Evolutionary conservation across 2,888 invertebrate genomes (phyloP).

Genomic region (Drosophila peninsularis): DNA sequence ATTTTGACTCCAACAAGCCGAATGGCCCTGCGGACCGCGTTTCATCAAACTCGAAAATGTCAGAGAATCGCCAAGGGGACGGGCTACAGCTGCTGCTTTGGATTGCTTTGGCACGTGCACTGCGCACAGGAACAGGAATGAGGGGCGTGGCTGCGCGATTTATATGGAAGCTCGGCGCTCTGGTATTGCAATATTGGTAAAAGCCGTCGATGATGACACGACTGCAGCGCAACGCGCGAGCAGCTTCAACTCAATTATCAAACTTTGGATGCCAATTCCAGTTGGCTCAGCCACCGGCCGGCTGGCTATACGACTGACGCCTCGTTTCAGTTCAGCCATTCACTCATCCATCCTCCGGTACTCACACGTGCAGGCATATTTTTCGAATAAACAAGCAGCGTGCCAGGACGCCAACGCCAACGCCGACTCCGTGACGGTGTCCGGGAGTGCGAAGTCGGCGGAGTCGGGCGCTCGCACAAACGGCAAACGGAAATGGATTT

Average conservation of each 20-base stretch:
- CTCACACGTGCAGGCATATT: constrained; percentile 49
- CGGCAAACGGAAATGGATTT: constrained; percentile 78
- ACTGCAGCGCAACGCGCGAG: constrained; percentile 57
- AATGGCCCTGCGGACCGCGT: constrained; percentile 21
- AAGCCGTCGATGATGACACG: constrained; percentile 57
- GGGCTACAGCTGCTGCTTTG: constrained; percentile 25
- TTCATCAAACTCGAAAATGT: constrained; percentile 56
- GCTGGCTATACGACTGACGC: neutral
- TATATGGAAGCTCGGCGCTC: constrained; percentile 35
- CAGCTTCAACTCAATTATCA: constrained; percentile 75
- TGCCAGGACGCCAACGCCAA: constrained; percentile 14
- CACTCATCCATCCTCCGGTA: constrained; percentile 29
- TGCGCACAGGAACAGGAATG: neutral
- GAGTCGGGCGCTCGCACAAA: constrained; percentile 42
- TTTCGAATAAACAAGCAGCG: constrained; percentile 40
- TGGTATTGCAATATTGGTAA: constrained; percentile 54
- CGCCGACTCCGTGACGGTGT: too few relatives aligned
- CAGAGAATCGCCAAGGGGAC: constrained; percentile 18
- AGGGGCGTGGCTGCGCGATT: constrained; percentile 18
- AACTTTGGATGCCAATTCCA: constrained; percentile 67
- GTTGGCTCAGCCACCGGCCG: constrained; percentile 20
- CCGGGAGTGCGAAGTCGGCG: constrained; percentile 3
- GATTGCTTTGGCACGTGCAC: constrained; percentile 68
- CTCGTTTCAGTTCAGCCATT: constrained; percentile 22
- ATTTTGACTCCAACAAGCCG: constrained; percentile 48